These are phyloP conservation scores for Pteronotus mesoamericanus DNA, from an alignment of 2,797 vertebrate genomes.

Conservation along the genomic window DNA sequence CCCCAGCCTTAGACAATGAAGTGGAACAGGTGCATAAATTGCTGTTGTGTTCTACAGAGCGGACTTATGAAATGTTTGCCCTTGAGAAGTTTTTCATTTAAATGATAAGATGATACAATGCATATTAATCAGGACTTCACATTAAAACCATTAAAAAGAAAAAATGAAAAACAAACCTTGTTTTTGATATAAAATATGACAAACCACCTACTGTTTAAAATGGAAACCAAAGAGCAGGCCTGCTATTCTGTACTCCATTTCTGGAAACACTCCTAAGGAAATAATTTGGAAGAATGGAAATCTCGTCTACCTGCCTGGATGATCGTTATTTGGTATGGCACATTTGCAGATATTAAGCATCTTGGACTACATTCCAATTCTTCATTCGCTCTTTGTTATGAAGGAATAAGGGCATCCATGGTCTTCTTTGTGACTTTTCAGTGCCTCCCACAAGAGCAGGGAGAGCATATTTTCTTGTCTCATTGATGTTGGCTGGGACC, in stretches of 20 bases:
- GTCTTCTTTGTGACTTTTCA: not conserved
- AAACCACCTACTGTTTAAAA: not conserved
- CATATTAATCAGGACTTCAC: not conserved
- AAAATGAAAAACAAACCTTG: not conserved
- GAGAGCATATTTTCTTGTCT: not conserved
- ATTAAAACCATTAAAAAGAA: constrained; percentile 3
- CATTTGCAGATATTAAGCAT: not conserved
- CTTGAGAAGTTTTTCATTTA: not conserved
- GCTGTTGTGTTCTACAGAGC: not conserved
- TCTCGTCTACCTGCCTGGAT: not conserved
- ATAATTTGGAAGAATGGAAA: not conserved
- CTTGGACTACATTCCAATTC: not conserved
- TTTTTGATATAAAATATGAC: not conserved
- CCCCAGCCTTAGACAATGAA: not conserved
- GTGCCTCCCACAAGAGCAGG: not conserved
- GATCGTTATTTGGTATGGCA: not conserved
- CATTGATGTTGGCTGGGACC: not conserved
- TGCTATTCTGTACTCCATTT: not conserved
- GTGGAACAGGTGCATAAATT: not conserved
- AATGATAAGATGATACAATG: not conserved
- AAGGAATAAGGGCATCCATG: not conserved
- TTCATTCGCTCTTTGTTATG: not conserved
- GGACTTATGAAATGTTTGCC: not conserved
- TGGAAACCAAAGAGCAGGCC: not conserved
- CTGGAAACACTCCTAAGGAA: not conserved